phyloP scores from a whole-genome alignment of 2,113 vertebrate species.

The Macaca nemestrina region DNA sequence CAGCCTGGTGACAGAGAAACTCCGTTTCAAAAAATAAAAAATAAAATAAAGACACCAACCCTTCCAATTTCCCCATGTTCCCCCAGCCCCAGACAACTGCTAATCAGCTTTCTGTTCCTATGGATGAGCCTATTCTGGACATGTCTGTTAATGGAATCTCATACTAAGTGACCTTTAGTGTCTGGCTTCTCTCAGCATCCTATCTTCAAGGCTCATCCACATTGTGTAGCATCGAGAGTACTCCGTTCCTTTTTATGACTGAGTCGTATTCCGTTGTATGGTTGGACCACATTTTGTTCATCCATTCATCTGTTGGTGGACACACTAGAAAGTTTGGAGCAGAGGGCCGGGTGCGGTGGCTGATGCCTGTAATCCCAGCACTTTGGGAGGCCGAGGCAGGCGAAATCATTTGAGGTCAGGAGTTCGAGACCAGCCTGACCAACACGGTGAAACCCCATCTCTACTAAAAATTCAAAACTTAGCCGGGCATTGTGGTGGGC shows the following conservation, averaged over 20 bases:
- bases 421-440: too few relatives aligned
- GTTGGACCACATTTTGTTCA: fast-evolving
- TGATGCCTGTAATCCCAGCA: too few relatives aligned
- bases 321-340: not conserved
- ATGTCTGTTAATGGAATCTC: not conserved
- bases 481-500: too few relatives aligned
- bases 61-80: too few relatives aligned
- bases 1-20: too few relatives aligned
- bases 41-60: not conserved
- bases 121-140: not conserved
- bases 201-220: too few relatives aligned
- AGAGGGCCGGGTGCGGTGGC: fast-evolving
- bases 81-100: not conserved
- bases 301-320: not conserved
- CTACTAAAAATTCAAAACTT: too few relatives aligned
- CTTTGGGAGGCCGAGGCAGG: too few relatives aligned
- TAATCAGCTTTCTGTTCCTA: not conserved
- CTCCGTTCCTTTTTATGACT: fast-evolving
- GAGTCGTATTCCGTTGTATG: not conserved
- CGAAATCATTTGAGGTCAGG: too few relatives aligned
- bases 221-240: fast-evolving
- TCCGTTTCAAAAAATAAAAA: too few relatives aligned
- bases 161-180: fast-evolving
- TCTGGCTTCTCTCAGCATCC: not conserved
- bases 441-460: too few relatives aligned